Base-by-base conservation (phyloP, 2,888 invertebrate species). In the Cephus sareptanus region DNA sequence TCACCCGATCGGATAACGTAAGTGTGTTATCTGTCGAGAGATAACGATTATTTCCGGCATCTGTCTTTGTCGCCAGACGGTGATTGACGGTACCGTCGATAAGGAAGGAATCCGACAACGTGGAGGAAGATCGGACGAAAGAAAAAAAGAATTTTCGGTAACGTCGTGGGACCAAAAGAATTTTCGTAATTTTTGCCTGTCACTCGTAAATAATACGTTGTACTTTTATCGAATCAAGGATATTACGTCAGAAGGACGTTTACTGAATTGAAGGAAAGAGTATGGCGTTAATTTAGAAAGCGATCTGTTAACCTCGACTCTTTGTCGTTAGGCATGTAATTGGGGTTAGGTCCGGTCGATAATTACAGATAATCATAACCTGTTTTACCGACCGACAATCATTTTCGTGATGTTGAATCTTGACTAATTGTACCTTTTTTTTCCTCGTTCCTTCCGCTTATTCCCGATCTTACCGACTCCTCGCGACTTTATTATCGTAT, bases 381-480 rank as follows among this genome's bases (percentile, higher is more conserved):
- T 56, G 56, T 56, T 56, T 56, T 56, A 56, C 23, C 56, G 56
- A 56, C 23, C 15, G 56, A 56, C 4, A 23, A 23, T 56, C 56
- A 9, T 56, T 56, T 9, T 56, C 56, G 56, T 23, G 0, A 23
- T 23, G 56, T 9, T 56, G 56, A 23, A 56, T 1, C 6, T 56
- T 23, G 15, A 56, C 23, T 56, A 56, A 56, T 56, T 23, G 56
- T 56, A 56, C 37, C 71, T 68, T 76, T 30, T 33, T 68, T 76
- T 33, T 33, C 76, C 35, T 74, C 40, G 56, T 73, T 68, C 76
- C 74, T 34, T 74, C 35, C 73, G 34, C 23, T 73, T 34, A 34
- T 35, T 74, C 75, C 71, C 23, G 23, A 56, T 56, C 23, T 23
- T 56, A 56, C 23, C 23, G 6, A 23, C 23, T 56, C 56, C 23